Evolutionary conservation across 2,888 invertebrate species (phyloP), one percentile per base, ranked within the genome.

Genomic region (Erynnis tages): DNA sequence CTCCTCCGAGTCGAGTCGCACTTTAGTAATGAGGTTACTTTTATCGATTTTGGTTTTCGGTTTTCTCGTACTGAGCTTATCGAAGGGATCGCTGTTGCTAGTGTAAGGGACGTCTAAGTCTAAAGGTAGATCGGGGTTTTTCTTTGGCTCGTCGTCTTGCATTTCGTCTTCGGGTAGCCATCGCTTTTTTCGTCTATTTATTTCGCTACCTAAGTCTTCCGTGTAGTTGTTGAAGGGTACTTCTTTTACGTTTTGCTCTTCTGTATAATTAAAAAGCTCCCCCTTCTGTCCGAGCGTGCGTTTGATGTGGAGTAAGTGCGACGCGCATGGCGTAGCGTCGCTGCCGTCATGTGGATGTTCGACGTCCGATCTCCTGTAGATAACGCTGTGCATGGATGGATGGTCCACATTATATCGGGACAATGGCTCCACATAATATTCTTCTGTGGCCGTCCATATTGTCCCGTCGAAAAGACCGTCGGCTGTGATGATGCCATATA

Each of bases 401-500:
- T 91, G 83, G 63, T 91, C 87, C 27, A 83, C 67, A 63, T 85
- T 80, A 76, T 94, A 95, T 64, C 94, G 91, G 63, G 92, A 91
- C 53, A 94, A 87, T 4, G 95, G 95, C 79, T 97, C 97, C 63
- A 97, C 92, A 81, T 96, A 96, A 83, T 93, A 96, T 68, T 96
- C 95, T 69, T 95, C 95, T 45, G 92, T 89, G 53, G 90, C 88
- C 45, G 96, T 95, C 79, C 93, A 91, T 71, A 98, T 94, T 49
- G 95, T 95, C 47, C 97, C 98, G 76, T 98, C 97, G 81, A 98
- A 96, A 54, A 96, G 91, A 53, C 97, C 97, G 55, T 96, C 95
- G 54, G 92, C 91, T 55, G 97, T 97, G 66, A 98, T 92, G 67
- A 97, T 90, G 30, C 97, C 98, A 72, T 96, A 94, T 47, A 97